Base-by-base conservation (phyloP, 2,888 invertebrate genomes). In the Amphipoea oculea region DNA sequence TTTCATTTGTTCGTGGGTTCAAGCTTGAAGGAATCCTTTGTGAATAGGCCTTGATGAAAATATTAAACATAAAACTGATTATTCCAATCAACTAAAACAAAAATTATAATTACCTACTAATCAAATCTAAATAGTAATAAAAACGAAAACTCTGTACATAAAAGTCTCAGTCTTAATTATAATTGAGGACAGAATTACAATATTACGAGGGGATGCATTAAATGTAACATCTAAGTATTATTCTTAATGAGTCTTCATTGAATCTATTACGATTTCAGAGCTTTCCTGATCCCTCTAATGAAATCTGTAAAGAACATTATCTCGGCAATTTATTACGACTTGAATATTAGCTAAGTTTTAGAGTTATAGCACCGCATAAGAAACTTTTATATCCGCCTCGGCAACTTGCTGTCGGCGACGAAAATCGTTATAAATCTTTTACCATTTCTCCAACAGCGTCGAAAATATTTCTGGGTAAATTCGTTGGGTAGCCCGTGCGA, bases 361-460 rank as follows among this genome's bases (percentile, higher is more conserved):
- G 92, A 93, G 91, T 94, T 93, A 92, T 92, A 92, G 91, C 89
- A 88, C 88, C 89, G 91, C 88, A 91, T 91, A 89, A 88, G 91
- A 92, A 93, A 92, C 91, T 93, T 92, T 91, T 91, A 89, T 91
- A 89, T 90, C 91, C 93, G 90, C 92, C 89, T 87, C 88, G 88
- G 90, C 90, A 90, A 92, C 89, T 92, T 88, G 90, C 90, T 91
- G 92, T 91, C 93, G 93, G 81, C 92, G 90, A 88, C 90, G 91
- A 90, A 93, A 94, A 92, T 93, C 92, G 92, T 93, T 93, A 93
- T 93, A 94, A 94, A 93, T 94, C 93, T 93, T 93, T 91, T 85
- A 86, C 91, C 92, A 92, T 94, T 93, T 91, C 92, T 90, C 90
- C 90, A 88, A 89, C 87, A 88, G 87, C 89, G 89, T 79, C 76